These are phyloP conservation scores for Zaprionus ornatus DNA, from an alignment of 1,140 invertebrate species.

Conservation along the genomic window DNA sequence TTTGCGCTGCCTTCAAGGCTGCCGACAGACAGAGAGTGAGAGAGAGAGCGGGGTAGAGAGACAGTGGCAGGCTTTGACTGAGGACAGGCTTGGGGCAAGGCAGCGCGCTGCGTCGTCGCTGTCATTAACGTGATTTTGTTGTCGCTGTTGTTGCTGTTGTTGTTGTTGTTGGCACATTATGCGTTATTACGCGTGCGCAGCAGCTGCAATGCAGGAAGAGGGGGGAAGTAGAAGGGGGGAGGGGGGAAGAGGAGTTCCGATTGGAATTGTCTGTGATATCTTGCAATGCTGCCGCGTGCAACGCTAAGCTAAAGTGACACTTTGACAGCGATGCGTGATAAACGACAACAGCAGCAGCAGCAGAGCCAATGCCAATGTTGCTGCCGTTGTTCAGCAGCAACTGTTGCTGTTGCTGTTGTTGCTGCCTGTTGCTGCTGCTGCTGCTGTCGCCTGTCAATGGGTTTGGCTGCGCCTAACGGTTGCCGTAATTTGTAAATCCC, in stretches of 20 bases:
- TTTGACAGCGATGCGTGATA: slow-evolving; percentile 83
- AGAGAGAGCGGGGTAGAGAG: not conserved
- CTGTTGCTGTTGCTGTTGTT: slow-evolving; percentile 22
- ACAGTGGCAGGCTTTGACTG: not conserved
- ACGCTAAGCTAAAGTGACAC: slow-evolving; percentile 80
- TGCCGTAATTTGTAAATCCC: slow-evolving; percentile 39
- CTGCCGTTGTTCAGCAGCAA: slow-evolving; percentile 15
- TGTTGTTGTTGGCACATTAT: slow-evolving; percentile 59
- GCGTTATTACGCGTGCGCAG: slow-evolving; percentile 77
- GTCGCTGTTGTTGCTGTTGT: slow-evolving; percentile 36
- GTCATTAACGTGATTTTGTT: slow-evolving; percentile 78
- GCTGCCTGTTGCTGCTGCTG: slow-evolving; percentile 14
- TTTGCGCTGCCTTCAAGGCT: not conserved
- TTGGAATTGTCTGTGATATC: slow-evolving; percentile 58
- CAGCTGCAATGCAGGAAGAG: slow-evolving; percentile 9
- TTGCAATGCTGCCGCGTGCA: slow-evolving; percentile 46
- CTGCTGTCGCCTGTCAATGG: slow-evolving; percentile 16
- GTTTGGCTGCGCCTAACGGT: slow-evolving; percentile 28
- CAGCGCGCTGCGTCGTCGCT: slow-evolving; percentile 55
- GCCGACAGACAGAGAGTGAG: slow-evolving; percentile 4
- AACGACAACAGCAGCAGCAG: slow-evolving; percentile 59
- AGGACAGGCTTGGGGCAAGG: slow-evolving; percentile 2
- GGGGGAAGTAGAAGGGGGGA: not conserved
- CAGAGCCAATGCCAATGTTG: slow-evolving; percentile 29
- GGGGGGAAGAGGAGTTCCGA: not conserved